phyloP scores from a whole-genome alignment of 2,888 invertebrate genomes.

The Andrena camellia region DNA sequence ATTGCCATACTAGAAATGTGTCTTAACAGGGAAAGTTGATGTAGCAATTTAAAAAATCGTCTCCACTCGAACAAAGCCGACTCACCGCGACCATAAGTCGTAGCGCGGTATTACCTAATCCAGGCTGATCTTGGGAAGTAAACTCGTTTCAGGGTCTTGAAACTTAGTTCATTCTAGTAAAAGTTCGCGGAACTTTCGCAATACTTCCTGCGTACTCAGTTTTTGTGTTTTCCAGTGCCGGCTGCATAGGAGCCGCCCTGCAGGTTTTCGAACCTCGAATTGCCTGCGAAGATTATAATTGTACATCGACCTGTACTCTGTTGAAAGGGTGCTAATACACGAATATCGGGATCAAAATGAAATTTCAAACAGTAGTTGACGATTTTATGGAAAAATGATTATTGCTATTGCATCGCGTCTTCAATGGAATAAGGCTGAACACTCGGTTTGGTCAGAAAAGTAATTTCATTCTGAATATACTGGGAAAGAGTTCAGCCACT shows the following conservation, averaged over 20 bases:
- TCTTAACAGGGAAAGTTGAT: background rate
- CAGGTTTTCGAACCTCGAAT: slow-evolving; percentile 46
- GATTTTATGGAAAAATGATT: background rate
- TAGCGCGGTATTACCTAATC: slow-evolving; percentile 45
- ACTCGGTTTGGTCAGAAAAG: background rate
- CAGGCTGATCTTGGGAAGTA: slow-evolving; percentile 54
- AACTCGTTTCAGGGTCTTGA: slow-evolving; percentile 61
- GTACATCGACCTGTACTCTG: background rate
- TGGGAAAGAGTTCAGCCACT: background rate
- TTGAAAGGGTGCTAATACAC: background rate
- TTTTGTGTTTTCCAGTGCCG: slow-evolving; percentile 16
- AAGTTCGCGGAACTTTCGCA: slow-evolving; percentile 54
- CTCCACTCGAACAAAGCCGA: background rate
- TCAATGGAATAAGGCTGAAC: background rate
- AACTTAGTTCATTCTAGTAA: slow-evolving; percentile 65
- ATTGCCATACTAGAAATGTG: background rate
- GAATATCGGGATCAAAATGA: background rate
- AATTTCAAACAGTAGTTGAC: background rate
- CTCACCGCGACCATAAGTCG: slow-evolving; percentile 40
- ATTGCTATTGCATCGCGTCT: background rate
- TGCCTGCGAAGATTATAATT: slow-evolving; percentile 21
- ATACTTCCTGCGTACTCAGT: slow-evolving; percentile 43
- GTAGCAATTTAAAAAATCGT: slow-evolving; percentile 10
- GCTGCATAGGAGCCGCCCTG: background rate
- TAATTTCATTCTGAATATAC: slow-evolving; percentile 27